Conservation (phyloP, 2,113 vertebrate species). For the Ptilonorhynchus violaceus region DNA sequence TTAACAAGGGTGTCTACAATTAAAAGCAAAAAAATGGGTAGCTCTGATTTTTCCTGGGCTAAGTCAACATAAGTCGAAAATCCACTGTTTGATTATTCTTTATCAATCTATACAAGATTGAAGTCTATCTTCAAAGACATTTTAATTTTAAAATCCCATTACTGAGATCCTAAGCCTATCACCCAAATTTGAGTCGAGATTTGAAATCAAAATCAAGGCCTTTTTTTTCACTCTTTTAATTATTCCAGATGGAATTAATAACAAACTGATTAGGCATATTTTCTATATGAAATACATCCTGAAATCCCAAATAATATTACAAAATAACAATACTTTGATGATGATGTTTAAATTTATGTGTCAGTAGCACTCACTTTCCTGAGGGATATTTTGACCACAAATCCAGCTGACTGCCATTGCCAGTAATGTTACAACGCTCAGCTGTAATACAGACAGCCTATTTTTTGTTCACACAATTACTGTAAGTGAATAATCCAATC, state of each 20-base stretch:
- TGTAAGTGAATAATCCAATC: background rate
- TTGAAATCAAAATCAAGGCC: background rate
- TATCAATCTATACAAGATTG: background rate
- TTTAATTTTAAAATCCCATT: background rate
- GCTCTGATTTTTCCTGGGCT: background rate
- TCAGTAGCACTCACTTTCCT: background rate
- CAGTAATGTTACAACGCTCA: background rate
- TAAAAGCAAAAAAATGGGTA: background rate
- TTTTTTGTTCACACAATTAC: background rate
- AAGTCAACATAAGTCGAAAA: background rate
- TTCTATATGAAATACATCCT: background rate
- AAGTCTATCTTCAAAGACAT: background rate
- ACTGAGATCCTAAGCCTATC: background rate
- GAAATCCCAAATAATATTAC: background rate
- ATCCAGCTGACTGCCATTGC: background rate
- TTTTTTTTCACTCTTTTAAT: background rate
- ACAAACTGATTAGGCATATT: background rate
- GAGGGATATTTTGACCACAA: background rate
- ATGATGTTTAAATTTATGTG: background rate
- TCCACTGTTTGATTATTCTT: background rate
- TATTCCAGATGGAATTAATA: background rate
- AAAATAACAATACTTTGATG: background rate
- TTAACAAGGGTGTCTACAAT: background rate
- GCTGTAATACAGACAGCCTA: background rate
- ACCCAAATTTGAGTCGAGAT: background rate